Base-by-base conservation (phyloP, 1,140 invertebrate genomes). In the Anoplolepis gracilipes region DNA sequence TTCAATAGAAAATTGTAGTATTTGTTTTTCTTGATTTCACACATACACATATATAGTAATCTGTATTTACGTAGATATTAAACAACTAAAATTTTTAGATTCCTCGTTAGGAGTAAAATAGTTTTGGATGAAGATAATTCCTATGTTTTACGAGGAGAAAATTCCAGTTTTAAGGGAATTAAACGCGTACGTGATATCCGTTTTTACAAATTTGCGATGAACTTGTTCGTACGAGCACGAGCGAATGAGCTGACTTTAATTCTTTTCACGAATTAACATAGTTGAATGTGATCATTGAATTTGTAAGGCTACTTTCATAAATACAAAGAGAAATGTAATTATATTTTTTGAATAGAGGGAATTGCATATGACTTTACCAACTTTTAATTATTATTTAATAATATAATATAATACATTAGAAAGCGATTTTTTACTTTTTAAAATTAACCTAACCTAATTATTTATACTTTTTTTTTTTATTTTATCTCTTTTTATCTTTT, bases 301-400 rank as follows among this genome's bases (percentile, higher is more conserved):
- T 72, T 33, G 19, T 49, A 11, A 49, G 13, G 13, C 28, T 72
- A 53, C 11, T 30, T 19, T 70, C 25, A 10, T 53, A 28, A 72
- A 10, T 19, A 69, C 2, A 69, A n/a, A n/a, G 49, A 30, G 46
- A 7, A 8, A 72, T 53, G 19, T n/a, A 72, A 30, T 30, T 49
- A 49, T 49, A 49, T 49, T 19, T 49, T 49, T 11, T 39, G 1
- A 39, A 39, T 8, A 16, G 46, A 49, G 13, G 19, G 16, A 49
- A 19, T 3, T 13, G n/a, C n/a, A 25, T 4, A 36, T 11, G 4
- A 39, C 22, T 36, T 8, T 33, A 64, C 0, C 19, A 65, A 46
- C 46, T 67, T 42, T 28, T 49, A 70, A 70, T 8, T 70, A 70
- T 28, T 53, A 53, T 33, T 53, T 33, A 30, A 49, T 69, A 42